Conservation (phyloP, 2,888 invertebrate genomes). For the Nasonovia ribisnigri region DNA sequence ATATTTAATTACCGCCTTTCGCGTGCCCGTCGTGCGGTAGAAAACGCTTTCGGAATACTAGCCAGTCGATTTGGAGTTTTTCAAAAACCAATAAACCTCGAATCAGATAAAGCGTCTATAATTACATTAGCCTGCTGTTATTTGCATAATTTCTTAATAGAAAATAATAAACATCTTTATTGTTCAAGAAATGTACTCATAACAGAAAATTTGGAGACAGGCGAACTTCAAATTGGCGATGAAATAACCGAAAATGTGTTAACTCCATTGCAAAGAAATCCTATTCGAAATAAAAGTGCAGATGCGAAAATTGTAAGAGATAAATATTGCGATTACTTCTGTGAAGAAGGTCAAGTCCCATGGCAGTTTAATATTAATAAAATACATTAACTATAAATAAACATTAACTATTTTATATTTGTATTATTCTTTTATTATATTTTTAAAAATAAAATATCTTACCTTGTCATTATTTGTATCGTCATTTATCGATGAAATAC, state of each 20-base stretch:
- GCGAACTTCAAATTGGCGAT: constrained; percentile 8
- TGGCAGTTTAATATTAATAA: constrained; percentile 20
- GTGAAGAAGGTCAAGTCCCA: constrained; percentile 29
- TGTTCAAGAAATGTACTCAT: constrained; percentile 22
- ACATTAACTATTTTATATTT: constrained; percentile 30
- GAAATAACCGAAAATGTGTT: constrained; percentile 37
- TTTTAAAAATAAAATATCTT: constrained; percentile 31
- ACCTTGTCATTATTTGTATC: constrained; percentile 27
- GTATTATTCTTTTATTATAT: constrained; percentile 17
- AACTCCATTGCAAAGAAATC: not conserved
- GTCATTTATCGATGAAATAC: constrained; percentile 29
- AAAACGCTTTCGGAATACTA: constrained; percentile 65
- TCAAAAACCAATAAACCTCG: constrained; percentile 66
- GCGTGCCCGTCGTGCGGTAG: constrained; percentile 60
- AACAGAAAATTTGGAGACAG: constrained; percentile 13
- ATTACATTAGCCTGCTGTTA: constrained; percentile 63
- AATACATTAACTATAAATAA: not conserved
- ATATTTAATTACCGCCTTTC: constrained; percentile 65
- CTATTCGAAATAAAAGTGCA: not conserved
- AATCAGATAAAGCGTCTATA: constrained; percentile 64
- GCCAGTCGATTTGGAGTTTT: constrained; percentile 63
- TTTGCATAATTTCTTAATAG: constrained; percentile 65
- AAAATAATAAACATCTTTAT: constrained; percentile 43
- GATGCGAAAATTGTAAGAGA: constrained; percentile 31
- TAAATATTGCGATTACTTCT: constrained; percentile 35